Percentiles rank a stretch among this genome's conserved stretches.
phyloP scores from a whole-genome alignment of 2,797 vertebrate genomes.

The Xiphorhynchus erythropygius region DNA sequence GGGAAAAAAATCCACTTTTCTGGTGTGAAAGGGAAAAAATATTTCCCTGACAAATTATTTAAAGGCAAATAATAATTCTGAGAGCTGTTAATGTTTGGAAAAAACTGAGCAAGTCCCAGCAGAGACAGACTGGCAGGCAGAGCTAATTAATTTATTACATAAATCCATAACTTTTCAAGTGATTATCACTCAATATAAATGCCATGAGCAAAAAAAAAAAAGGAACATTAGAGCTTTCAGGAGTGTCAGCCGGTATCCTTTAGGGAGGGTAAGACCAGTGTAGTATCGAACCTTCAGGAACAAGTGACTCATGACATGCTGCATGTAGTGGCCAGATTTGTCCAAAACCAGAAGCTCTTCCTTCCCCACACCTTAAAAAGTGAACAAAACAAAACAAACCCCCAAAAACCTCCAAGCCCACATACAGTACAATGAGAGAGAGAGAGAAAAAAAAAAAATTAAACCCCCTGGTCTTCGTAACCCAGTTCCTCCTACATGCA shows the following conservation, averaged over 20 bases:
- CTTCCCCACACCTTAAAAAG: constrained; percentile 39
- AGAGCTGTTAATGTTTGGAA: background rate
- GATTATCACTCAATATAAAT: constrained; percentile 5
- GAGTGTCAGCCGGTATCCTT: background rate
- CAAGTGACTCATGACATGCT: background rate
- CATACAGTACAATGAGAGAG: constrained; percentile 18
- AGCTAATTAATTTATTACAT: constrained; percentile 51
- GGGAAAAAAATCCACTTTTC: background rate
- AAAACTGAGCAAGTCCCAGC: background rate
- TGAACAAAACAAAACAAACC: background rate
- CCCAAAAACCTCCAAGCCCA: background rate
- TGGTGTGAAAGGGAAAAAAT: background rate
- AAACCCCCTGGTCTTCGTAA: constrained; percentile 61
- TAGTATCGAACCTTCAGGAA: background rate
- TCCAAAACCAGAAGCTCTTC: background rate
- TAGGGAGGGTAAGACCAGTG: background rate
- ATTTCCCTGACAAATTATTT: background rate
- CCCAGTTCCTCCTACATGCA: constrained; percentile 61
- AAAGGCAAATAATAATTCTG: constrained; percentile 7
- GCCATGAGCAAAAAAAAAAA: background rate
- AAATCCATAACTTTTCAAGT: constrained; percentile 20
- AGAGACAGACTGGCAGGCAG: constrained; percentile 7
- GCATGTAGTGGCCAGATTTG: constrained; percentile 10
- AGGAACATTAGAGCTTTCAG: background rate
- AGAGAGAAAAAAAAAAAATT: background rate